These are phyloP conservation scores for Rhabdophis nuchalis DNA, from an alignment of 2,797 vertebrate genomes.

Conservation along the genomic window DNA sequence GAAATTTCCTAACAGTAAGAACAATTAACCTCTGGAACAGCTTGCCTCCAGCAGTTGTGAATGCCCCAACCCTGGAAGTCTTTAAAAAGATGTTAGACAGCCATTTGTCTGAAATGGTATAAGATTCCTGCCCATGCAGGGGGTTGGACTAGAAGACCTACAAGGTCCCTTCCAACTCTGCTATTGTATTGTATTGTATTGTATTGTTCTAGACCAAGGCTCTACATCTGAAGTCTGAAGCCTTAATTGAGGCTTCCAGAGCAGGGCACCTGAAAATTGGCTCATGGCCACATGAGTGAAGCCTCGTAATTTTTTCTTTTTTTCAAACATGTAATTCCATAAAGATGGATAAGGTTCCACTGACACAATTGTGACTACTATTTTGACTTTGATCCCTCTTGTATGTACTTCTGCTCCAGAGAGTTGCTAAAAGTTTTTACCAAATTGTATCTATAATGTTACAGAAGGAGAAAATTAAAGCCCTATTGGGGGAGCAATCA, in stretches of 20 bases:
- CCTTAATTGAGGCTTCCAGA: not conserved
- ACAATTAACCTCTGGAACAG: too few relatives aligned
- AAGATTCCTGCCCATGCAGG: too few relatives aligned
- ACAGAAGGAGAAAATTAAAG: not conserved
- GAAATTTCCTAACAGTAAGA: too few relatives aligned
- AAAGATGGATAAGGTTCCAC: not conserved
- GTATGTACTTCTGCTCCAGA: not conserved
- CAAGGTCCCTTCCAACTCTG: too few relatives aligned
- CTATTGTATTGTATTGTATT: too few relatives aligned
- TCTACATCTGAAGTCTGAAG: not conserved
- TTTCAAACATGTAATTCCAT: not conserved
- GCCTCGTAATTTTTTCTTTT: not conserved
- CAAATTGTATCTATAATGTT: not conserved
- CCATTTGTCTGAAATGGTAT: too few relatives aligned
- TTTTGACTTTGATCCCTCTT: not conserved
- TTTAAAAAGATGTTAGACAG: too few relatives aligned
- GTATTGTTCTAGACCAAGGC: not conserved
- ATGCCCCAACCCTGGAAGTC: too few relatives aligned
- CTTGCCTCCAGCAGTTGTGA: too few relatives aligned
- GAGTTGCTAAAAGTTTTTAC: not conserved
- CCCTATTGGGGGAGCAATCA: not conserved
- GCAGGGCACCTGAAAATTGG: not conserved
- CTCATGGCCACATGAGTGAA: not conserved
- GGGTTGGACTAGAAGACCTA: too few relatives aligned
- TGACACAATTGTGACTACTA: not conserved